A percentile compares a stretch with the other conserved stretches of the same genome.
Conservation (phyloP, 2,797 vertebrate genomes). For the Bradypus variegatus region DNA sequence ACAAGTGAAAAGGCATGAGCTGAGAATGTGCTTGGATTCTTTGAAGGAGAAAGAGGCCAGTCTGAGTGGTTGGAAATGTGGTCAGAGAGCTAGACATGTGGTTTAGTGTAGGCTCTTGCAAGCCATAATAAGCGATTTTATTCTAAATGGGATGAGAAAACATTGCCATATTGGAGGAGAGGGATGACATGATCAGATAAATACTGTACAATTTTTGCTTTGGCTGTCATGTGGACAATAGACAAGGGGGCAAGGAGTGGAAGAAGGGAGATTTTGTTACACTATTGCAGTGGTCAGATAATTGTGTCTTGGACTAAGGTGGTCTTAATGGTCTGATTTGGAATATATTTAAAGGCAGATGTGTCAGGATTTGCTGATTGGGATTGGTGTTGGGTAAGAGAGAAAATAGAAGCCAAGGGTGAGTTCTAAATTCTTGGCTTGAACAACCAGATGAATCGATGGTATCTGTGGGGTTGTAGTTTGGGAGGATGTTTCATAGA, state of each 20-base stretch:
- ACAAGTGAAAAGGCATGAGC: neutral
- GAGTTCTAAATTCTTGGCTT: neutral
- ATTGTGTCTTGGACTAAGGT: neutral
- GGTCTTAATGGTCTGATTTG: neutral
- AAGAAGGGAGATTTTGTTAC: neutral
- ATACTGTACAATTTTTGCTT: neutral
- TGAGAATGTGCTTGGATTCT: neutral
- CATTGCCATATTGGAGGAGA: neutral
- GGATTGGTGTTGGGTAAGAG: neutral
- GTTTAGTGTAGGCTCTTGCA: neutral
- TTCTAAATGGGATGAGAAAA: neutral
- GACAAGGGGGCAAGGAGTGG: neutral
- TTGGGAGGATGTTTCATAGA: neutral
- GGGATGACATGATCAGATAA: neutral
- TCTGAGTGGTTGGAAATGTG: neutral
- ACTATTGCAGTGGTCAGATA: neutral
- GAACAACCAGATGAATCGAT: neutral
- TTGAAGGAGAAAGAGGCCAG: neutral
- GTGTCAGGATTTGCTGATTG: neutral
- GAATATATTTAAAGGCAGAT: conserved; percentile 8
- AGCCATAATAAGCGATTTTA: neutral
- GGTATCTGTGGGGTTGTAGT: neutral
- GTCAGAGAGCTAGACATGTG: neutral
- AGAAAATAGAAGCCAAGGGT: neutral
- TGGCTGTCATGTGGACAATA: neutral